phyloP scores from a whole-genome alignment of 2,888 invertebrate genomes.

The Macrosoma leucophasiata region DNA sequence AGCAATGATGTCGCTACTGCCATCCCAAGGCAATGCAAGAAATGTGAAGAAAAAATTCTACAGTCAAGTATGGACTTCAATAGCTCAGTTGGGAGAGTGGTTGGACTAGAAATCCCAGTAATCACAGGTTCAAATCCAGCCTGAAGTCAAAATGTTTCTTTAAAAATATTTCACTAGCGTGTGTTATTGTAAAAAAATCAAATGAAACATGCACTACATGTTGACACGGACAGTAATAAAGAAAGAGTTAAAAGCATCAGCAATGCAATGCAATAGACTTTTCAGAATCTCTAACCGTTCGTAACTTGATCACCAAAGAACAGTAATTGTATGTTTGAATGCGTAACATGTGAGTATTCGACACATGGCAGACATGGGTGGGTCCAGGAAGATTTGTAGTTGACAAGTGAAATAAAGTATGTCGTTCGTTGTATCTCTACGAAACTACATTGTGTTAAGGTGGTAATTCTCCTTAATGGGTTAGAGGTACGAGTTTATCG shows the following conservation, averaged over 20 bases:
- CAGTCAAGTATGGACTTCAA: no score
- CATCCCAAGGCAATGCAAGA: no score
- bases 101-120: no score
- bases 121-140: no score
- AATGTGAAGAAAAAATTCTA: no score
- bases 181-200: no score
- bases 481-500: neutral
- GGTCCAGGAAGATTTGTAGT: conserved; percentile 66
- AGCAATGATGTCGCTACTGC: no score
- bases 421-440: conserved; percentile 39
- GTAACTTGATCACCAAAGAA: conserved; percentile 28
- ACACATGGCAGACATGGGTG: conserved; percentile 65
- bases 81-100: no score
- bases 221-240: conserved; percentile 2
- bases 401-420: conserved; percentile 56
- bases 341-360: conserved; percentile 58
- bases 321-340: conserved; percentile 47
- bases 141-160: no score
- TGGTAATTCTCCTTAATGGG: conserved; percentile 6
- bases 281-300: conserved; percentile 29
- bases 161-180: no score
- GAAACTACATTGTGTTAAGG: conserved; percentile 22
- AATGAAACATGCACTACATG: no score
- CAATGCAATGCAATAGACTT: conserved; percentile 19
- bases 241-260: no score